Percentiles rank a stretch among this genome's conserved stretches.
Conservation (phyloP, 1,140 invertebrate genomes). For the Ladona fulva region DNA sequence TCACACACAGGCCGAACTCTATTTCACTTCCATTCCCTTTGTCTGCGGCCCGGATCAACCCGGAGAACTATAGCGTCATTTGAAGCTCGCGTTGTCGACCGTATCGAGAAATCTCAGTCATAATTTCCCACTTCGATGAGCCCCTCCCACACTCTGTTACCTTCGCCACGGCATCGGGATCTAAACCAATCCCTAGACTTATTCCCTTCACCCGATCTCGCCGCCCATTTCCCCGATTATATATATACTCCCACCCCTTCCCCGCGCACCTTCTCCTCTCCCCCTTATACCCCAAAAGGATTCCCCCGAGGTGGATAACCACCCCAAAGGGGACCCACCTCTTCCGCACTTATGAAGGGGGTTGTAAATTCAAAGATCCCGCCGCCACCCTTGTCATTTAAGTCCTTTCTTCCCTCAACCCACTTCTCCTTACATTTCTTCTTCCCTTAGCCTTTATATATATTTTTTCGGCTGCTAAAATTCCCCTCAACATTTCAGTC, state of each 20-base stretch:
- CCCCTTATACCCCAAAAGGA: background rate
- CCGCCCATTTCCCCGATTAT: background rate
- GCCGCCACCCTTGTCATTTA: background rate
- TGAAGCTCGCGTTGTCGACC: background rate
- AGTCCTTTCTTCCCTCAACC: too few relatives aligned
- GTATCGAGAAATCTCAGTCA: background rate
- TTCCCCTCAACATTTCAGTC: background rate
- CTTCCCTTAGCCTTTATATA: background rate
- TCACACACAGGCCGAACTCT: too few relatives aligned
- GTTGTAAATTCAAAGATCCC: background rate
- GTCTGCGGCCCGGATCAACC: background rate
- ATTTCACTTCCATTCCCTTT: background rate
- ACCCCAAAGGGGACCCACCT: background rate
- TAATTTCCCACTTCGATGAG: background rate
- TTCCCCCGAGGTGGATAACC: background rate
- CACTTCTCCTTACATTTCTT: too few relatives aligned
- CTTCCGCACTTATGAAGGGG: background rate
- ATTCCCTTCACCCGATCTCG: background rate
- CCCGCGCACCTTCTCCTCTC: background rate
- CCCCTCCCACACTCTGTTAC: background rate
- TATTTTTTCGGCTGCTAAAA: background rate
- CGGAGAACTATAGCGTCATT: background rate
- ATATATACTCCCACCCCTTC: background rate
- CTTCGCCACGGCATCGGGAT: background rate
- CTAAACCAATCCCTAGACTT: background rate